Evolutionary conservation across 1,140 invertebrate species (phyloP).

Genomic region (Sitophilus oryzae): DNA sequence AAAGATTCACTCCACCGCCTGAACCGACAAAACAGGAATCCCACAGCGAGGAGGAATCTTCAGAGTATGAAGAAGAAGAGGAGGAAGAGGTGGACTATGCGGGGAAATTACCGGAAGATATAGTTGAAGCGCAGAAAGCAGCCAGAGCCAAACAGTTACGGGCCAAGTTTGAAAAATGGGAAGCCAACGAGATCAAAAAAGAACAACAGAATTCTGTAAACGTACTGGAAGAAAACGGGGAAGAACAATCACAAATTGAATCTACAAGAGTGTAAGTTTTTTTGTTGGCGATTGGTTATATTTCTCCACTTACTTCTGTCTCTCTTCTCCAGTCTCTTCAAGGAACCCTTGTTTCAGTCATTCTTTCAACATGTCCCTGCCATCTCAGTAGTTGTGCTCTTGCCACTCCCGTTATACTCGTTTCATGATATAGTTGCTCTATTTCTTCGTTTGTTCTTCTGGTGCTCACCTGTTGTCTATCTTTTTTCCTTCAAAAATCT

Average conservation of each 20-base stretch:
- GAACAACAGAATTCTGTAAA: slow-evolving; percentile 42
- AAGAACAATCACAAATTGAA: slow-evolving; percentile 59
- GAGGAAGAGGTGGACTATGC: slow-evolving; percentile 51
- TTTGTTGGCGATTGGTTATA: slow-evolving; percentile 24
- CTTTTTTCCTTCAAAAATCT: too few species aligned
- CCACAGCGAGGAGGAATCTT: slow-evolving; percentile 45
- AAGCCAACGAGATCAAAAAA: slow-evolving; percentile 61
- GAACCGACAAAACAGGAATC: slow-evolving; percentile 54
- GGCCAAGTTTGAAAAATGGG: slow-evolving; percentile 89
- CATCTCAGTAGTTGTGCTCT: too few species aligned
- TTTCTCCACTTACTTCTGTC: too few species aligned
- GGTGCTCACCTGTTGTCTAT: too few species aligned
- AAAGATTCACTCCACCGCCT: slow-evolving; percentile 82
- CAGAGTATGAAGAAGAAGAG: slow-evolving; percentile 54
- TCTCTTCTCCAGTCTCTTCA: too few species aligned
- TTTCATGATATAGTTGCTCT: too few species aligned
- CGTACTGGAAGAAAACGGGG: slow-evolving; percentile 48
- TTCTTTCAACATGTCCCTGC: too few species aligned
- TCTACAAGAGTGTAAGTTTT: slow-evolving; percentile 58
- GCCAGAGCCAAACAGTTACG: slow-evolving; percentile 79
- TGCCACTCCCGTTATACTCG: too few species aligned
- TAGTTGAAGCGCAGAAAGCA: slow-evolving; percentile 59
- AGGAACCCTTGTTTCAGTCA: too few species aligned
- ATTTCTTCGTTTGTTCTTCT: too few species aligned
- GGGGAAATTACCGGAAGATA: slow-evolving; percentile 33